These are phyloP conservation scores for Propithecus perrieri DNA, from an alignment of 2,797 vertebrate genomes.

Conservation along the genomic window DNA sequence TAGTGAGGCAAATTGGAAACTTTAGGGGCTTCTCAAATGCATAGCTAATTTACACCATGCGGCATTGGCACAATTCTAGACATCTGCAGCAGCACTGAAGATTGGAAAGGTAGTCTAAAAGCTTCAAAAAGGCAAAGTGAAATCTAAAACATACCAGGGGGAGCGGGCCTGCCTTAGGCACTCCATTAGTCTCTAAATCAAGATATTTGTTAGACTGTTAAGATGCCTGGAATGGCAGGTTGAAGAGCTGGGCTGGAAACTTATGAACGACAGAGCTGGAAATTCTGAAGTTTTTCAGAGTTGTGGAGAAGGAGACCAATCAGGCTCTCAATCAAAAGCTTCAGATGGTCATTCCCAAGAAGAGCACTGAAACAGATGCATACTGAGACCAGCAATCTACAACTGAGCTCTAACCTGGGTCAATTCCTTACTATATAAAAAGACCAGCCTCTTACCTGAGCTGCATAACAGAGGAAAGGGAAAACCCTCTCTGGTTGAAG, in stretches of 20 bases:
- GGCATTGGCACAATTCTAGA: neutral
- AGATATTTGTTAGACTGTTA: neutral
- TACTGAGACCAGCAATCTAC: neutral
- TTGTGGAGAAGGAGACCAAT: neutral
- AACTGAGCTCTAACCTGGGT: neutral
- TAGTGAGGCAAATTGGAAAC: neutral
- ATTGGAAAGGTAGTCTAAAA: neutral
- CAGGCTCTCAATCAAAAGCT: neutral
- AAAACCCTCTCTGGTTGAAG: neutral
- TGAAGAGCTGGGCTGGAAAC: neutral
- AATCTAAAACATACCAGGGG: neutral
- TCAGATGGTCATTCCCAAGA: neutral
- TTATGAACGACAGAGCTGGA: neutral
- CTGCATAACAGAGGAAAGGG: neutral
- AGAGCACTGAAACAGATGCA: neutral
- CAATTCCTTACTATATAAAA: neutral
- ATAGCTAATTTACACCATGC: neutral
- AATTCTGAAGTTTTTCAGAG: conserved; percentile 38
- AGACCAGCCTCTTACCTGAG: neutral
- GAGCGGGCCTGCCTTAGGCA: neutral
- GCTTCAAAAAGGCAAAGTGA: conserved; percentile 21
- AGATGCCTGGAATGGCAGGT: neutral
- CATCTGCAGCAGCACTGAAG: neutral
- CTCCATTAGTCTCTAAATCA: neutral
- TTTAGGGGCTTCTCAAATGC: neutral